These are phyloP conservation scores for Pterocles burchelli DNA, from an alignment of 2,113 vertebrate genomes.

Conservation along the genomic window DNA sequence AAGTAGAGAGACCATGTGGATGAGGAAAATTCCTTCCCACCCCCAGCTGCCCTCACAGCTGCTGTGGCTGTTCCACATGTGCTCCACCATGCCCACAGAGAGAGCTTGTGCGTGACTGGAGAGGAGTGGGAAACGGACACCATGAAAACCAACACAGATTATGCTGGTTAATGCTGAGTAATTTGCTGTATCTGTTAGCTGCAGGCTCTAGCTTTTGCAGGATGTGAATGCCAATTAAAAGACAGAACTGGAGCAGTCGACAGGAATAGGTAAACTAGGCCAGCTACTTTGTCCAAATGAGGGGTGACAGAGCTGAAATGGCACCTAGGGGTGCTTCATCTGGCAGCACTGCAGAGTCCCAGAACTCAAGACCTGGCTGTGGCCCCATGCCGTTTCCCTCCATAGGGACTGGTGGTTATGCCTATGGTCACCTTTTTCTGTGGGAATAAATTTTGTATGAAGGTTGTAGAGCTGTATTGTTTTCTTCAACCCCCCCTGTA, in stretches of 20 bases:
- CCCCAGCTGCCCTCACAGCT: background rate
- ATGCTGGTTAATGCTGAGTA: background rate
- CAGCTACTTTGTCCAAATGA: background rate
- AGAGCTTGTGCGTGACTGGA: background rate
- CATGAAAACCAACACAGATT: background rate
- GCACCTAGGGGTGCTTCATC: background rate
- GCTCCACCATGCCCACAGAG: background rate
- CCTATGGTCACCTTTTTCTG: fast-evolving
- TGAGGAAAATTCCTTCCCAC: background rate
- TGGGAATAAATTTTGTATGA: background rate
- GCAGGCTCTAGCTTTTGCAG: background rate
- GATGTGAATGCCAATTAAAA: constrained; percentile 15
- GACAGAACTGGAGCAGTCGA: background rate
- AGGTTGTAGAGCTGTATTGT: fast-evolving
- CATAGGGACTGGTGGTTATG: fast-evolving
- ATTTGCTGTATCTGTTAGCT: constrained; percentile 33
- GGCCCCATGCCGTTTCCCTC: fast-evolving
- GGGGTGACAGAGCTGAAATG: background rate
- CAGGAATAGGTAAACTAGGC: background rate
- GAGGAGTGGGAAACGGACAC: background rate
- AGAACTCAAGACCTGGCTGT: background rate
- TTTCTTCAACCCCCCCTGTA: background rate
- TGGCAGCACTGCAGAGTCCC: background rate
- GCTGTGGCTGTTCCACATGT: background rate
- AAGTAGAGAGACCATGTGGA: background rate